phyloP scores from a whole-genome alignment of 2,113 vertebrate species.

The Mesitornis unicolor region DNA sequence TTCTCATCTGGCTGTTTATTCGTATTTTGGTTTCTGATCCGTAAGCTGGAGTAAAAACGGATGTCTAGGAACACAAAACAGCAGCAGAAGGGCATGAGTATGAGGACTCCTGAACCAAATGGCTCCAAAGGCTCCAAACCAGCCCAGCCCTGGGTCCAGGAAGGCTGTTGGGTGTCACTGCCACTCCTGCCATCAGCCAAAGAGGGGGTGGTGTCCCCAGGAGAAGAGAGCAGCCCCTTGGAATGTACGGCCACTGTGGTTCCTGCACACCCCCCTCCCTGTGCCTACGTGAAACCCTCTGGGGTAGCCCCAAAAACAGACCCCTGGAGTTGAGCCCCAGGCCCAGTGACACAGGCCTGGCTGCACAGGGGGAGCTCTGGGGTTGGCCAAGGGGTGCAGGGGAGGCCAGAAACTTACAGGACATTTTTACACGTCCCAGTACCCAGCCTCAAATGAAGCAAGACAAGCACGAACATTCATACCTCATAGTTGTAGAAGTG shows the following conservation, averaged over 20 bases:
- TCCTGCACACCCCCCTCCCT: too few species aligned
- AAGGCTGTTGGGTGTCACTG: not conserved
- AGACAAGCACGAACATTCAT: not conserved
- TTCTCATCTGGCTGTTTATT: constrained; percentile 85
- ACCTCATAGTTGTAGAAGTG: constrained; percentile 94
- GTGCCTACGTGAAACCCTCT: too few species aligned
- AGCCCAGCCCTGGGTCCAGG: not conserved
- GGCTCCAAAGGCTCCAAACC: rapidly evolving
- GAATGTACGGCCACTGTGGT: rapidly evolving
- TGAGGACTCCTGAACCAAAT: rapidly evolving
- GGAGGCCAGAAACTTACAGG: not conserved
- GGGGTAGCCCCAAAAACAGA: not conserved
- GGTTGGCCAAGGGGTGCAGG: not conserved
- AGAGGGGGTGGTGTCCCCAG: too few species aligned
- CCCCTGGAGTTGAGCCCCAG: not conserved
- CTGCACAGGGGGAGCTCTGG: rapidly evolving
- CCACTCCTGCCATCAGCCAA: too few species aligned
- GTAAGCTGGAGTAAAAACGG: constrained; percentile 88
- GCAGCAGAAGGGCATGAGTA: rapidly evolving
- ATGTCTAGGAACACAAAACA: constrained; percentile 76
- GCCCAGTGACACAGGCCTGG: too few species aligned
- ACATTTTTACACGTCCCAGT: not conserved
- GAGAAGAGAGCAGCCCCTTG: not conserved
- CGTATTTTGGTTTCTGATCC: constrained; percentile 89
- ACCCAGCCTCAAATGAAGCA: not conserved